Evolutionary conservation across 1,140 invertebrate genomes (phyloP).

Genomic region (Uloborus diversus): DNA sequence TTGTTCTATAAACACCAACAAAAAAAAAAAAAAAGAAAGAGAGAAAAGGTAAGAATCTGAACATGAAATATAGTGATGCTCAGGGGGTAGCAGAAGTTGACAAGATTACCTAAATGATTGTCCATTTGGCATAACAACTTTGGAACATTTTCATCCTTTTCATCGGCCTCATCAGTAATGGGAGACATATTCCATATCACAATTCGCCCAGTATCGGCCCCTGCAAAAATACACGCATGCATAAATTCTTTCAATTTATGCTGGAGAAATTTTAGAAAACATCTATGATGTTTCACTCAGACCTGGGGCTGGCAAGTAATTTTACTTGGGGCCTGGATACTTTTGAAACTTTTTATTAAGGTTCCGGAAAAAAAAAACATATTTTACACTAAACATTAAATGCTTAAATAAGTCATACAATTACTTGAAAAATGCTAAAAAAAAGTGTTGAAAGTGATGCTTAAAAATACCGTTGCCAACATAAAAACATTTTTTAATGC

Average conservation of each 20-base stretch:
- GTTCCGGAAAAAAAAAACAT: neutral
- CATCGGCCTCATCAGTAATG: slow-evolving; percentile 74
- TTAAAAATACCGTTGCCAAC: too few species aligned
- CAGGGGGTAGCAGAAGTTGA: neutral
- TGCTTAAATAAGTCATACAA: neutral
- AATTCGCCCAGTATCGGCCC: slow-evolving; percentile 68
- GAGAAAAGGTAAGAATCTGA: neutral
- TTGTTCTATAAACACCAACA: neutral
- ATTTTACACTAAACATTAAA: neutral
- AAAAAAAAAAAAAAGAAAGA: neutral
- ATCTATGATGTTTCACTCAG: too few species aligned
- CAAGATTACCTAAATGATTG: slow-evolving; percentile 80
- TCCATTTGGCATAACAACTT: slow-evolving; percentile 97
- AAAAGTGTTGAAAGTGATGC: too few species aligned
- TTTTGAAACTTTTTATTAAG: too few species aligned
- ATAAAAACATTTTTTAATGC: too few species aligned
- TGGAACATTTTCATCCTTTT: slow-evolving; percentile 79
- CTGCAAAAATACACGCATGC: neutral
- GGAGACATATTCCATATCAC: slow-evolving; percentile 96
- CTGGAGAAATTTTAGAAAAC: neutral
- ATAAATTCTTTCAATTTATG: too few species aligned
- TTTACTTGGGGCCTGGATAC: too few species aligned
- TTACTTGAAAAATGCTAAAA: too few species aligned
- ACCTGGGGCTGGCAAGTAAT: too few species aligned
- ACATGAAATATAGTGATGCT: too few species aligned